Base-by-base conservation (phyloP, 2,113 vertebrate species). In the Protobothrops flavoviridis region DNA sequence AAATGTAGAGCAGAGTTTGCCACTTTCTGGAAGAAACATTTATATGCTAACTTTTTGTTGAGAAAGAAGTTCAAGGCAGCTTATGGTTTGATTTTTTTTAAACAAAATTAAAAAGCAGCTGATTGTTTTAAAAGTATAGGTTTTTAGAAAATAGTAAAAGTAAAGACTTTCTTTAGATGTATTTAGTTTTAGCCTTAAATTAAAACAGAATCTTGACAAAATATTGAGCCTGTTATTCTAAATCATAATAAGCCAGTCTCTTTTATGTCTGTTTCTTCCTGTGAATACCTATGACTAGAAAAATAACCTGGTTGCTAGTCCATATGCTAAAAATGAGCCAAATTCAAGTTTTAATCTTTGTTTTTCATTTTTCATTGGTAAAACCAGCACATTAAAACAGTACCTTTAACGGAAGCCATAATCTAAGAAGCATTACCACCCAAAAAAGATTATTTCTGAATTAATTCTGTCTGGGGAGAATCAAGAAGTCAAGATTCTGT, bases 341-440 rank as follows among this genome's bases (percentile, higher is more conserved):
- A 57, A 52, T 85, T 56, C 43, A 85, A 10, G n/a, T 45, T 56
- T 43, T 43, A 87, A 85, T 20, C 52, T 45, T 85, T 50, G 69
- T 85, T 81, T 89, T 56, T 9, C 11, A 29, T 57, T 43, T 13
- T 4, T 33, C n/a, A 39, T 39, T 53, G 24, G 4, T 88, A 39
- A 55, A 33, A 11, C 39, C 86, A 69, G 6, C 23, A 55, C 4
- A 21, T 85, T 21, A 45, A 13, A 87, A 4, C 2, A 45, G 74
- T 15, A 85, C 12, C 23, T 56, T 26, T 57, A 26, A 56, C 39
- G 21, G 52, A 57, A 17, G 90, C 17, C 24, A 57, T 57, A 26
- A 87, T 17, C 48, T 29, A 48, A 87, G 55, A 12, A 0, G 0
- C 2, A 0, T 0, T 2, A 0, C 0, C 74, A 21, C 3, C 11